These are phyloP conservation scores for Falco columbarius DNA, from an alignment of 2,797 vertebrate species.

Conservation along the genomic window DNA sequence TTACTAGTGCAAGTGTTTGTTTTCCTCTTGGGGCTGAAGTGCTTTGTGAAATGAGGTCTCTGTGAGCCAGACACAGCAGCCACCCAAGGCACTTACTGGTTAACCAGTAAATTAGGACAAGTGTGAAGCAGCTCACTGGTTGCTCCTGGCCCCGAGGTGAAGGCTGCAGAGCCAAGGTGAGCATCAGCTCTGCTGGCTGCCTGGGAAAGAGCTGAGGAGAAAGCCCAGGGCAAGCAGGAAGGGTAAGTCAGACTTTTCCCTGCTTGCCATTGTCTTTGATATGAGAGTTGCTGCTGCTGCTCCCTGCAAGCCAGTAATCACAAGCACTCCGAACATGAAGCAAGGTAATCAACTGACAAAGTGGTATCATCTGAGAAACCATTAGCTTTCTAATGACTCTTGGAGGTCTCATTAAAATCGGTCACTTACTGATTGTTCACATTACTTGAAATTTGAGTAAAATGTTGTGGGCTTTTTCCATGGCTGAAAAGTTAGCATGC, in stretches of 20 bases:
- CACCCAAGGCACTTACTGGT: neutral
- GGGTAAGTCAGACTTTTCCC: neutral
- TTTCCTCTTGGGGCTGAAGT: neutral
- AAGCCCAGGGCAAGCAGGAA: neutral
- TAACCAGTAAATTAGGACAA: neutral
- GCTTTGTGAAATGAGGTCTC: neutral
- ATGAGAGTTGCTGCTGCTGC: neutral
- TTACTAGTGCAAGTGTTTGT: neutral
- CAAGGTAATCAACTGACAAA: constrained; percentile 35
- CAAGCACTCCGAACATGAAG: neutral
- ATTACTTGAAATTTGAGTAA: constrained; percentile 17
- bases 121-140: neutral
- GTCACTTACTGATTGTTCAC: constrained; percentile 36
- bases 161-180: neutral
- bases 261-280: neutral
- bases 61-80: neutral
- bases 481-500: neutral
- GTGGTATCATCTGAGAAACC: constrained; percentile 14
- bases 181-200: neutral
- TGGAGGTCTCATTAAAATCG: constrained; percentile 31
- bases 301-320: neutral
- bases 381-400: constrained; percentile 48
- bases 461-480: neutral
- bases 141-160: neutral
- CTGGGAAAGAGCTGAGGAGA: neutral